phyloP scores from a whole-genome alignment of 2,797 vertebrate genomes.

The Cygnus olor region DNA sequence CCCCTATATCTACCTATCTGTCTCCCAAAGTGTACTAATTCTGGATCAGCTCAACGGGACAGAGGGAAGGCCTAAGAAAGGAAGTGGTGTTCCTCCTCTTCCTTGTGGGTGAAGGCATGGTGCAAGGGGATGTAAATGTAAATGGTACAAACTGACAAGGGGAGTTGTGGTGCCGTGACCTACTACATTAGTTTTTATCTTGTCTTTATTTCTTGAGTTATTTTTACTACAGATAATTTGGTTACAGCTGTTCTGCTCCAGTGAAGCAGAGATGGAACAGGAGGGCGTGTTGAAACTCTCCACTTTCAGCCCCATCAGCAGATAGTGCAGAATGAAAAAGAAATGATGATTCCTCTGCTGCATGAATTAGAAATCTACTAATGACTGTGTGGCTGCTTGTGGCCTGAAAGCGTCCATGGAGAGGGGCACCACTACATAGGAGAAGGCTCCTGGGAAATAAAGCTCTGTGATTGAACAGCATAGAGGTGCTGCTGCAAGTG shows the following conservation, averaged over 20 bases:
- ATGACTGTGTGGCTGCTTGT: not conserved
- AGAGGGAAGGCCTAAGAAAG: not conserved
- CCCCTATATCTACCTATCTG: not conserved
- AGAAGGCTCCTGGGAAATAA: not conserved
- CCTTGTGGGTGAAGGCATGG: not conserved
- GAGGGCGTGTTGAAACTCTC: not conserved
- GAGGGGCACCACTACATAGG: not conserved
- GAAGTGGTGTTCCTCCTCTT: not conserved
- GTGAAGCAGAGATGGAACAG: not conserved
- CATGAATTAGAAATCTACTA: not conserved
- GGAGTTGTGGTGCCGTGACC: not conserved
- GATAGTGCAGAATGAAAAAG: not conserved
- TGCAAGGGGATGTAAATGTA: not conserved
- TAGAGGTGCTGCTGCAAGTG: not conserved
- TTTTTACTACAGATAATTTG: conserved; percentile 48
- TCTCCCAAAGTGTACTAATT: not conserved
- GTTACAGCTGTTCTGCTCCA: conserved; percentile 26
- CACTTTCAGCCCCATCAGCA: not conserved
- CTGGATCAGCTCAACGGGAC: not conserved
- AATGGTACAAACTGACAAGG: not conserved
- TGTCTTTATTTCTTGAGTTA: not conserved
- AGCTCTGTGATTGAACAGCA: not conserved
- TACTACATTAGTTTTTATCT: not conserved
- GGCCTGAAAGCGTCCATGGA: not conserved
- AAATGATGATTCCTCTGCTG: conserved; percentile 12